Base-by-base conservation (phyloP, 2,888 invertebrate genomes). In the Lepidonotus clava region DNA sequence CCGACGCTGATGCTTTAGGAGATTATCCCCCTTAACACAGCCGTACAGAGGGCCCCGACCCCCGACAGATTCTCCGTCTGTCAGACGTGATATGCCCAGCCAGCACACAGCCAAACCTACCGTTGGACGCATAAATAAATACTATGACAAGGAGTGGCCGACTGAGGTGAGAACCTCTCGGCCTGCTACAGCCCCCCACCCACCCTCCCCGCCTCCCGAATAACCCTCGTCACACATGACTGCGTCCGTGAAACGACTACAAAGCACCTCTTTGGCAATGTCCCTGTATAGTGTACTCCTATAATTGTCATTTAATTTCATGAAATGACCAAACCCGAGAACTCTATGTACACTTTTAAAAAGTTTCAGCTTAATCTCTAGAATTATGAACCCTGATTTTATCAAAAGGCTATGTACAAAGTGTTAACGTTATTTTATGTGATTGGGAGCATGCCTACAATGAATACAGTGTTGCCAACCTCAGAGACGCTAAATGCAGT, bases 391-490 rank as follows among this genome's bases (percentile, higher is more conserved):
- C 46, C 8, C 8, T 18, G 18, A 46, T 8, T 46, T 11, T 46
- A 46, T 46, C 46, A 8, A 46, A 46, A 46, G 18, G 8, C 8
- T 46, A 11, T 46, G 46, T 46, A 46, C 46, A 46, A 8, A 46
- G 8, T 46, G 8, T 46, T 11, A 46, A 46, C 8, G 8, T 46
- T 8, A 8, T 46, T 8, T 18, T 46, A 18, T 46, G 18, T 11
- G 56, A n/a, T 71, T 71, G 71, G 71, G 71, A 71, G 38, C 71
- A 36, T 71, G 71, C 71, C 71, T 71, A 38, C 71, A 71, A 34
- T 71, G 71, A 8, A 36, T 18, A 61, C 61, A 71, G 71, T 71
- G 71, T 71, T 71, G 71, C 71, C 71, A 71, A 71, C 71, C 71
- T 14, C 46, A 24, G 11, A 71, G 71, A 71, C 36, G 36, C 71